Evolutionary conservation across 2,113 vertebrate species (phyloP).

Genomic region (Rhagologus leucostigma): DNA sequence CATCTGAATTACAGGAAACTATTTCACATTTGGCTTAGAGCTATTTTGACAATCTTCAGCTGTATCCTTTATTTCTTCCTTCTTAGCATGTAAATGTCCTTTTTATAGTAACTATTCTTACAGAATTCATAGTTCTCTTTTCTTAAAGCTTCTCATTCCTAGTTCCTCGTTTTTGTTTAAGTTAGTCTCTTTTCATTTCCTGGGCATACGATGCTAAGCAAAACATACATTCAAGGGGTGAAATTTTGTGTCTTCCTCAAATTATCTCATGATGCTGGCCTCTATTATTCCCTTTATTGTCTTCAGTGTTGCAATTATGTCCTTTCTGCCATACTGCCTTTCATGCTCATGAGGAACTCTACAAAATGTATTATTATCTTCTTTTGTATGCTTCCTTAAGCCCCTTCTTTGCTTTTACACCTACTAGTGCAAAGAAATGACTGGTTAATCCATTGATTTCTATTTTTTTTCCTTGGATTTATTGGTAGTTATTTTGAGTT

Average conservation of each 20-base stretch:
- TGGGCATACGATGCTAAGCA: neutral
- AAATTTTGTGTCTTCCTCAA: neutral
- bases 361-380: neutral
- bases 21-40: constrained; percentile 35
- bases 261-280: neutral
- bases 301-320: neutral
- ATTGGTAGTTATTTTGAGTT: neutral
- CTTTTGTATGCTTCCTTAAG: neutral
- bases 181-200: neutral
- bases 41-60: constrained; percentile 48
- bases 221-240: neutral
- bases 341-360: neutral
- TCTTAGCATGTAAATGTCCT: constrained; percentile 25
- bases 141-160: constrained; percentile 32
- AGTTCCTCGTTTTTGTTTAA: constrained; percentile 36
- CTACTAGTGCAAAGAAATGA: neutral
- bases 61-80: constrained; percentile 50
- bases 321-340: neutral
- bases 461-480: neutral
- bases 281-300: neutral
- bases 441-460: neutral
- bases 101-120: constrained; percentile 46
- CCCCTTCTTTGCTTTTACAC: neutral
- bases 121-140: constrained; percentile 46
- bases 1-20: constrained; percentile 17